A percentile compares a stretch with the other conserved stretches of the same genome.
phyloP scores from a whole-genome alignment of 2,888 invertebrate genomes.

The Acleris emargana region DNA sequence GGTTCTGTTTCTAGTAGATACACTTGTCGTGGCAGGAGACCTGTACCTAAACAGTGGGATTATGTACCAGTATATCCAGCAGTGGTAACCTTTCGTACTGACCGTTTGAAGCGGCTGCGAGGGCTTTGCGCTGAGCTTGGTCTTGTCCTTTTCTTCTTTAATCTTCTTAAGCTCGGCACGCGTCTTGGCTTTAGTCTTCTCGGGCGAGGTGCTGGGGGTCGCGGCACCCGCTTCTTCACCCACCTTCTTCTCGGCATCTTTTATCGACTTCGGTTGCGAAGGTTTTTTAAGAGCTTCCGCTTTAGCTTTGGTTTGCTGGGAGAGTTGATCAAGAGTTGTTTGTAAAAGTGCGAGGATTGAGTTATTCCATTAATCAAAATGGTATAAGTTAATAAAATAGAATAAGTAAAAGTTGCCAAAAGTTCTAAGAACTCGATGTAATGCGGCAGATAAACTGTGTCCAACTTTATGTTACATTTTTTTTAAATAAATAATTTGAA shows the following conservation, averaged over 20 bases:
- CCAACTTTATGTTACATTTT: no score
- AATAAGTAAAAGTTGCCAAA: no score
- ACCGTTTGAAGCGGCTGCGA: conserved; percentile 52
- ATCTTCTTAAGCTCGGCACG: conserved; percentile 51
- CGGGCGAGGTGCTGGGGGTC: conserved; percentile 41
- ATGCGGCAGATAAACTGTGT: no score
- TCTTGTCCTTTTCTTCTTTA: conserved; percentile 53
- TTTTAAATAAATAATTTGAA: no score
- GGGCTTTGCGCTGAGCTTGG: conserved; percentile 52
- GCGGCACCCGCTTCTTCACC: conserved; percentile 54
- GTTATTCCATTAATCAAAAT: background rate
- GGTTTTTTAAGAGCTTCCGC: conserved; percentile 83
- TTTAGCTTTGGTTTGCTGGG: conserved; percentile 80
- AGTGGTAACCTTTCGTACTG: conserved; percentile 35
- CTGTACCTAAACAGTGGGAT: no score
- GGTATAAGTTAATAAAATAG: no score
- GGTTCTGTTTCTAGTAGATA: no score
- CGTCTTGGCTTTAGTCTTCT: conserved; percentile 56
- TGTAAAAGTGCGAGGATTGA: no score
- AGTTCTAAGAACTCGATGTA: no score
- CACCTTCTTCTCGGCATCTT: conserved; percentile 63
- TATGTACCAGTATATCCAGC: no score
- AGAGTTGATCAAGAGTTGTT: background rate
- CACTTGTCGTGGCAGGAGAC: no score
- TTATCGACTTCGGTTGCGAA: conserved; percentile 62